Conservation (phyloP, 2,113 vertebrate genomes). For the Carassius carassius region DNA sequence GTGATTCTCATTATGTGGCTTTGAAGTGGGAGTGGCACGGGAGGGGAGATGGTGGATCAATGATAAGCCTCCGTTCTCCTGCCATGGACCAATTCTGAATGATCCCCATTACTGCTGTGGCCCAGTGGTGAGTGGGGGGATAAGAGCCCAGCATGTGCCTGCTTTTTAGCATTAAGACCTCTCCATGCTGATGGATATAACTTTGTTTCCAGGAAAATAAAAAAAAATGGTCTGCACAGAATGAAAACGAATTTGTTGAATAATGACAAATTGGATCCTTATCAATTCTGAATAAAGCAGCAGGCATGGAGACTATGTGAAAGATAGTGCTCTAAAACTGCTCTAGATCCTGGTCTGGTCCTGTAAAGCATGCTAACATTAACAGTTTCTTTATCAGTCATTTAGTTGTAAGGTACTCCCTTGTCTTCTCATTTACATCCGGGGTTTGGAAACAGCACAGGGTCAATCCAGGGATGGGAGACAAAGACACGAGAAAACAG, state of each 20-base stretch:
- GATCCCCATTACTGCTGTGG: constrained; percentile 47
- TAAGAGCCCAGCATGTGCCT: not conserved
- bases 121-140: not conserved
- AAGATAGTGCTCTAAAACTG: not conserved
- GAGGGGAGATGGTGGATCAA: constrained; percentile 55
- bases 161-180: constrained; percentile 22
- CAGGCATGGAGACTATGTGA: not conserved
- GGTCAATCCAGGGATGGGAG: not conserved
- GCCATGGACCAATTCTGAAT: constrained; percentile 31
- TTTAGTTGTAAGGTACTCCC: not conserved
- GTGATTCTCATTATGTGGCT: constrained; percentile 60
- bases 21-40: constrained; percentile 58
- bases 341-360: not conserved
- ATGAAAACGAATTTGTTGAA: constrained; percentile 34
- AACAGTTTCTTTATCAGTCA: not conserved
- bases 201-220: not conserved
- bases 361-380: not conserved
- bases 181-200: constrained; percentile 25
- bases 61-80: constrained; percentile 56
- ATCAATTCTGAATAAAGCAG: constrained; percentile 35
- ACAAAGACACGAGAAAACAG: constrained; percentile 43
- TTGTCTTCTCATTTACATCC: constrained; percentile 3
- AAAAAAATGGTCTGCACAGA: not conserved
- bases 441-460: not conserved
- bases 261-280: constrained; percentile 32